Percentiles rank a stretch among this genome's conserved stretches.
Conservation (phyloP, 2,888 invertebrate species). For the Nomada ruficornis region DNA sequence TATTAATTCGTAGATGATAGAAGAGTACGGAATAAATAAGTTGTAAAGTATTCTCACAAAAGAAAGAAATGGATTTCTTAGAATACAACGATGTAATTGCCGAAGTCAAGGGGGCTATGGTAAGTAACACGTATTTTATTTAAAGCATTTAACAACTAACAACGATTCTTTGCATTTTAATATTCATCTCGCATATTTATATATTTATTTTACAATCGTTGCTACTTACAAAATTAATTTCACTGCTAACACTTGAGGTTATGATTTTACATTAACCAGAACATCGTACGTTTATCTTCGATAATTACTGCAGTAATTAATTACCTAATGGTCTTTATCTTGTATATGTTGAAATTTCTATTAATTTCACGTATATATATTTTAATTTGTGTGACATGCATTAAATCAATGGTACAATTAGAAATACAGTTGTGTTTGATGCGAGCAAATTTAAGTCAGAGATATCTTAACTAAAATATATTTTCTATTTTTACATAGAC, state of each 20-base stretch:
- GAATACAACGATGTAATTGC: conserved; percentile 94
- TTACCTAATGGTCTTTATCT: too few species aligned
- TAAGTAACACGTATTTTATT: conserved; percentile 83
- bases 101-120: conserved; percentile 95
- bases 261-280: not conserved
- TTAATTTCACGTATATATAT: too few species aligned
- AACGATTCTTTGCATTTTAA: not conserved
- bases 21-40: not conserved
- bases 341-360: too few species aligned
- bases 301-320: not conserved
- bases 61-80: conserved; percentile 89
- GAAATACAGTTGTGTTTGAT: not conserved
- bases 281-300: not conserved
- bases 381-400: too few species aligned
- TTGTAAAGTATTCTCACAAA: conserved; percentile 40
- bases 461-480: conserved; percentile 10
- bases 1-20: not conserved
- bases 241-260: conserved; percentile 21
- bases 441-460: conserved; percentile 5
- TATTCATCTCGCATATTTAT: not conserved
- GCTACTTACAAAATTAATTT: not conserved
- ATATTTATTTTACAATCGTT: not conserved
- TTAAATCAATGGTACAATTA: too few species aligned
- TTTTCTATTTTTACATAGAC: conserved; percentile 87
- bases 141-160: not conserved